phyloP scores from a whole-genome alignment of 2,888 invertebrate species.

The Drosophila nr. perissopoda region DNA sequence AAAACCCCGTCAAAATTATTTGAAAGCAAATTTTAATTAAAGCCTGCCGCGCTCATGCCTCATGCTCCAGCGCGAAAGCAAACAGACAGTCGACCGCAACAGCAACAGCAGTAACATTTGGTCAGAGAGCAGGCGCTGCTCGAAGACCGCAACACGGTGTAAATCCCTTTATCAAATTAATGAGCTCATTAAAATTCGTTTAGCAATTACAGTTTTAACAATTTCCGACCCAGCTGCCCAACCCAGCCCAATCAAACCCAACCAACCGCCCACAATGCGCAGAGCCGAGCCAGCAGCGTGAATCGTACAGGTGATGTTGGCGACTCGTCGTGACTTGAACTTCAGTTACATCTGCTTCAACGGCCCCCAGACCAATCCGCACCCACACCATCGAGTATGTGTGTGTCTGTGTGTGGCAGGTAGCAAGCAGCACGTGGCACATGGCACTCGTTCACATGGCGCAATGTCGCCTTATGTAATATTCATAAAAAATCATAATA shows the following conservation, averaged over 20 bases:
- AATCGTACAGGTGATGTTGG: constrained; percentile 72
- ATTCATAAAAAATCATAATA: constrained; percentile 46
- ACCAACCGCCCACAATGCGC: constrained; percentile 47
- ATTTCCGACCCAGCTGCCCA: constrained; percentile 61
- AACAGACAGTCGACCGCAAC: constrained; percentile 51
- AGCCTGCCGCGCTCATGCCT: constrained; percentile 26
- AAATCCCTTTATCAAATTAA: constrained; percentile 83
- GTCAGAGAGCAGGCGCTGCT: constrained; percentile 35
- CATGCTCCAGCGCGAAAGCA: constrained; percentile 3
- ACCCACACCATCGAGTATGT: constrained; percentile 1
- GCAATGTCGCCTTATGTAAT: constrained; percentile 43
- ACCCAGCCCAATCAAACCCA: background rate
- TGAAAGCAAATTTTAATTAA: constrained; percentile 78
- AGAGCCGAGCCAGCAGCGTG: constrained; percentile 57
- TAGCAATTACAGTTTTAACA: constrained; percentile 83
- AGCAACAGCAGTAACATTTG: constrained; percentile 52
- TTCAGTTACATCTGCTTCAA: constrained; percentile 36
- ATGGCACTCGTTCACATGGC: constrained; percentile 25
- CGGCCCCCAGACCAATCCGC: background rate
- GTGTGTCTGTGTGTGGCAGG: constrained; percentile 1
- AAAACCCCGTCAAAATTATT: constrained; percentile 57
- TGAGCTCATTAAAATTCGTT: constrained; percentile 83
- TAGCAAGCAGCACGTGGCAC: constrained; percentile 22
- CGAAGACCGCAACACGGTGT: constrained; percentile 74
- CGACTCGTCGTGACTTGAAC: constrained; percentile 10